These are phyloP conservation scores for Carassius carassius DNA, from an alignment of 2,113 vertebrate genomes.

Conservation along the genomic window DNA sequence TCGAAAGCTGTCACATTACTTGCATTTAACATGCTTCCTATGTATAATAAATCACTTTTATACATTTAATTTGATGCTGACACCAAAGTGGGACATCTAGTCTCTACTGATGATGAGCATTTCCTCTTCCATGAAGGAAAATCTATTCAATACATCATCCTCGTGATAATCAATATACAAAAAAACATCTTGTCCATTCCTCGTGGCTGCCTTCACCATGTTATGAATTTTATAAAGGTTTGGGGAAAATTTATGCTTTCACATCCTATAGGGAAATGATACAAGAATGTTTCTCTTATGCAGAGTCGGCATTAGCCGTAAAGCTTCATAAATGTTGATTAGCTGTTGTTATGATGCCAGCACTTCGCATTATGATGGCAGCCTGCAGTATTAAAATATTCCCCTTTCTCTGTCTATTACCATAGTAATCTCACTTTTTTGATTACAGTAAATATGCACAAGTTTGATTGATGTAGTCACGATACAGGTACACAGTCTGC, in stretches of 20 bases:
- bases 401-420: slow-evolving; percentile 5
- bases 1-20: neutral
- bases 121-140: neutral
- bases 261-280: neutral
- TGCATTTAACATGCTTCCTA: neutral
- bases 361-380: neutral
- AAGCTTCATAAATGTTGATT: slow-evolving; percentile 39
- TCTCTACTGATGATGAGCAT: neutral
- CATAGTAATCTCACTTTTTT: neutral
- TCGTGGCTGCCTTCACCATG: neutral
- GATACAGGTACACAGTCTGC: neutral
- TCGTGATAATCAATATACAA: slow-evolving; percentile 6
- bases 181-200: neutral
- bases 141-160: neutral
- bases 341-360: slow-evolving; percentile 4
- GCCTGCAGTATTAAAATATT: slow-evolving; percentile 10
- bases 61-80: neutral
- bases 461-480: neutral
- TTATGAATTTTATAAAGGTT: slow-evolving; percentile 20
- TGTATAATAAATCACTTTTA: neutral
- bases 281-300: neutral
- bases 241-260: slow-evolving; percentile 21
- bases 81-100: neutral
- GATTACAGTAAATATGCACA: neutral
- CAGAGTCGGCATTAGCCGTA: slow-evolving; percentile 12